These are phyloP conservation scores for Loxodonta africana DNA, from an alignment of 2,113 vertebrate genomes.

Conservation along the genomic window DNA sequence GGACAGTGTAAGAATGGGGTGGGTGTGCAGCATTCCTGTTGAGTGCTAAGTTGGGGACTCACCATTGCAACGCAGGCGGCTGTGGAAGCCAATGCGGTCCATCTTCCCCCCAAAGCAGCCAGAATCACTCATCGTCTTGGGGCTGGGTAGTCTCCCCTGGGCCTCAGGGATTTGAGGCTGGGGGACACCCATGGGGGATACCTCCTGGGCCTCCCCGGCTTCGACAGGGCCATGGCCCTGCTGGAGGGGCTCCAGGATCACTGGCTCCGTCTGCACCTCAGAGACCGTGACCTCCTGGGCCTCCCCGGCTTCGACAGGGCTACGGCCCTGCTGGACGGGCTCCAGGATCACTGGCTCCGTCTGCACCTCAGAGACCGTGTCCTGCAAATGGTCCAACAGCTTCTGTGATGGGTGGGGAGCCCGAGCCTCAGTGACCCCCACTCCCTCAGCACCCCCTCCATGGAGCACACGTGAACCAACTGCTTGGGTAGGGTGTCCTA, in stretches of 20 bases:
- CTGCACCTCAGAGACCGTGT: conserved; percentile 83
- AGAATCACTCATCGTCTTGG: conserved; percentile 85
- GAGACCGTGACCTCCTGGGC: conserved; percentile 81
- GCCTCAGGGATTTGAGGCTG: conserved; percentile 75
- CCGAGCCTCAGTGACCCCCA: not conserved
- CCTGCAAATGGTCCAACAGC: conserved; percentile 88
- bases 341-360: conserved; percentile 54
- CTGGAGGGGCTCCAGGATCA: conserved; percentile 1
- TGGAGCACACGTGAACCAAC: not conserved
- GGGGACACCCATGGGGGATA: conserved; percentile 62
- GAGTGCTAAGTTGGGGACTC: not conserved
- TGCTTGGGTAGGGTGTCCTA: not conserved
- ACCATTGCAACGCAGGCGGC: conserved; percentile 93
- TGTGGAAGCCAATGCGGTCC: conserved; percentile 93
- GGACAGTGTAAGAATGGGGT: too few relatives aligned
- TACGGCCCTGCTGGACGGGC: conserved; percentile 23
- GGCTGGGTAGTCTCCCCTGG: conserved; percentile 80
- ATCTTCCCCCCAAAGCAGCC: conserved; percentile 93
- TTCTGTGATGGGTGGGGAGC: conserved; percentile 84
- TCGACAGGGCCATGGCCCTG: not conserved
- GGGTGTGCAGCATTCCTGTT: not conserved
- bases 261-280: conserved; percentile 71
- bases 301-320: accelerated
- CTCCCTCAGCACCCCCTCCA: accelerated
- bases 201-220: not conserved